Base-by-base conservation (phyloP, 1,140 invertebrate species). In the Heterodera carotae region DNA sequence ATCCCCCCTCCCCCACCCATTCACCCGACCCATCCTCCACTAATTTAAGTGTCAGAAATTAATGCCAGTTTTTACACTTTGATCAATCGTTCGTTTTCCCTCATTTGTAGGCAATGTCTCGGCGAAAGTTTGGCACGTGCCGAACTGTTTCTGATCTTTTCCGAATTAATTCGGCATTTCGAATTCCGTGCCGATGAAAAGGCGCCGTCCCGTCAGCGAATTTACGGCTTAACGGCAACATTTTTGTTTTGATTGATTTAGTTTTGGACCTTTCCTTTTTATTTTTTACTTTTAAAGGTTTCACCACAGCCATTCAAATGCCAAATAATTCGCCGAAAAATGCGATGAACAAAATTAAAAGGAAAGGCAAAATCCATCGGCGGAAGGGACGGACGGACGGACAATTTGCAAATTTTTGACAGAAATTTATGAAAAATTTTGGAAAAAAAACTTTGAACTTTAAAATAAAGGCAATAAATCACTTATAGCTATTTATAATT, bases 71-170 rank as follows among this genome's bases (percentile, higher is more conserved):
- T n/a, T n/a, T n/a, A n/a, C n/a, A n/a, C n/a, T n/a, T n/a, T n/a
- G n/a, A n/a, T n/a, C n/a, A n/a, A n/a, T n/a, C n/a, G n/a, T n/a
- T n/a, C n/a, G n/a, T n/a, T n/a, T n/a, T n/a, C n/a, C n/a, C n/a
- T n/a, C n/a, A n/a, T n/a, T n/a, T n/a, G n/a, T 87, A 60, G 95
- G n/a, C 94, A 94, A 92, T 97, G 95, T 85, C 89, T 97, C 8
- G 95, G 95, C 5, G 94, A 96, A 83, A 91, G 93, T 0, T 88
- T 97, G 69, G 94, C 94, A 0, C 90, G 92, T 25, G 94, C 94
- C 92, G 94, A 97, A 87, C 89, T 96, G 59, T 96, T 95, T 88
- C 90, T 95, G 53, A 95, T 96, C 89, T 94, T 96, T 86, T 90
- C 93, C 2, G 92, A 91, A 67, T 89, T 96, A 75, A 90, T 96